A percentile compares a stretch with the other conserved stretches of the same genome.
phyloP scores from a whole-genome alignment of 2,113 vertebrate species.

The Heptranchias perlo region DNA sequence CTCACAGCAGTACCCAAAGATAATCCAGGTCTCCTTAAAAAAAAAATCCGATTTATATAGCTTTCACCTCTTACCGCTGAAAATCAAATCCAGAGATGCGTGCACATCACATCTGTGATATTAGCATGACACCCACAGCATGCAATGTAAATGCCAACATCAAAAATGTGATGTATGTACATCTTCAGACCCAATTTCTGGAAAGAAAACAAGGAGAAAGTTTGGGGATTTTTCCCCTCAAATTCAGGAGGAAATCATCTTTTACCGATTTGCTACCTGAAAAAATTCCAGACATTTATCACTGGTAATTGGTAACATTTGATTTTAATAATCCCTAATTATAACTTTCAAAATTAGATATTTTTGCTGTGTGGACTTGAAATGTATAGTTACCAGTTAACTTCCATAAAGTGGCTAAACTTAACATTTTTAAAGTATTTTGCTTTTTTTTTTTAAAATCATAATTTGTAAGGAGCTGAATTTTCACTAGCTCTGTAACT shows the following conservation, averaged over 20 bases:
- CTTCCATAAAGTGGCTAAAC: not conserved
- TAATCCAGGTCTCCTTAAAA: not conserved
- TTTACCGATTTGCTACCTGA: not conserved
- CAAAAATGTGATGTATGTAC: not conserved
- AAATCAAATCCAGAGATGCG: not conserved
- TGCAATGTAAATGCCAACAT: not conserved
- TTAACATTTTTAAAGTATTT: not conserved
- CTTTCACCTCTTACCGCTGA: not conserved
- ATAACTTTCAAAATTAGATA: not conserved
- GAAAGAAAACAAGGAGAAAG: not conserved
- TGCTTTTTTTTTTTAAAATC: not conserved
- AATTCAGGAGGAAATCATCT: not conserved
- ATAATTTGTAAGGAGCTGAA: not conserved
- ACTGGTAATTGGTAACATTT: not conserved
- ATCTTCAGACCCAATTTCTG: not conserved
- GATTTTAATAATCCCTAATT: not conserved
- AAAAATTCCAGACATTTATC: not conserved
- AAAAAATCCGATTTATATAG: not conserved
- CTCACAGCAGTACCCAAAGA: no score
- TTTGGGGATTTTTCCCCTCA: not conserved
- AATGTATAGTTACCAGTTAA: not conserved
- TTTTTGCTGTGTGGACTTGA: not conserved
- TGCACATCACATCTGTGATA: no score
- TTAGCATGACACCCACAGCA: not conserved
- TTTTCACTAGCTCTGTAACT: not conserved